Base-by-base conservation (phyloP, 2,797 vertebrate genomes). In the Argyrosomus regius region DNA sequence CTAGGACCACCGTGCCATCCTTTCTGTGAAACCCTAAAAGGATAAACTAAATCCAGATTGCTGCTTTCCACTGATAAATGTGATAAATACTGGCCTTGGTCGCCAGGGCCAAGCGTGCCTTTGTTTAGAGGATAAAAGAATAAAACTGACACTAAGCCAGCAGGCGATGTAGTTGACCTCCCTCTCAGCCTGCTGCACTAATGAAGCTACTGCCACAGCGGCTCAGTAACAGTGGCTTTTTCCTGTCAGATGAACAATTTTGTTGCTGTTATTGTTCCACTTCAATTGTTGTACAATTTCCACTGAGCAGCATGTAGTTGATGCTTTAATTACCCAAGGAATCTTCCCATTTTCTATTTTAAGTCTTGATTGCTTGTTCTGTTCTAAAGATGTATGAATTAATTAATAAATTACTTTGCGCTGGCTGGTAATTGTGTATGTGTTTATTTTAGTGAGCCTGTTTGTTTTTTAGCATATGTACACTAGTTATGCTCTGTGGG, bases 101-200 rank as follows among this genome's bases (percentile, higher is more conserved):
- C 75, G 72, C 48, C 41, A 59, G n/a, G 61, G 64, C 78, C 45
- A 59, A 31, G 41, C 18, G 0, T 59, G 60, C 48, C 76, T 86
- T 86, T 87, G 83, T 91, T 87, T 78, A 31, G 72, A 79, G 45
- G 81, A 88, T 91, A 79, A 86, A 90, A 85, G 75, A 85, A 75
- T 62, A 71, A 83, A 80, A 76, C 45, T 72, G 84, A 90, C 83
- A 81, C 74, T 75, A 68, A 79, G 78, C 84, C 89, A 91, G 84
- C 83, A 78, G 77, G 79, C 62, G 13, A 26, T 67, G 74, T n/a
- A 50, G 71, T 75, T 86, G 86, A 87, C 86, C 85, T 74, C 70
- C 67, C 77, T 72, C 75, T 85, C 76, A 75, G 77, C 53, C 61
- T 39, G 49, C 67, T 61, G 79, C 78, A 64, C 81, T 89, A 90